Base-by-base conservation (phyloP, 1,140 invertebrate species). In the Panagrolaimus sp. region DNA sequence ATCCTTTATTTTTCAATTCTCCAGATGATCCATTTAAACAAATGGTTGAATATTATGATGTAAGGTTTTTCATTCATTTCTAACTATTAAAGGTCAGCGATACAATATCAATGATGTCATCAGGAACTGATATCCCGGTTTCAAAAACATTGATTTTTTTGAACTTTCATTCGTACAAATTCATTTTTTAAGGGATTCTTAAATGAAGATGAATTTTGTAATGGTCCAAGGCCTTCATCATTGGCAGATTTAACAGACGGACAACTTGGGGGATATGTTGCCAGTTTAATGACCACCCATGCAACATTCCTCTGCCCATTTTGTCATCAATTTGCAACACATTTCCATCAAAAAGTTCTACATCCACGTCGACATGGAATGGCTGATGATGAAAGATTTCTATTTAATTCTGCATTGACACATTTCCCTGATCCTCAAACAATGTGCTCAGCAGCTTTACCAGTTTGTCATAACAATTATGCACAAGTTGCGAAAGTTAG, bases 151-250 rank as follows among this genome's bases (percentile, higher is more conserved):
- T 9, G n/a, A n/a, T n/a, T n/a, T n/a, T n/a, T n/a, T n/a, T n/a
- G n/a, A n/a, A n/a, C n/a, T n/a, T 4, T 48, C 1, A 14, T n/a
- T n/a, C 9, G 5, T 14, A 5, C 20, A 14, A 48, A 23, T 27
- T n/a, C n/a, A n/a, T n/a, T n/a, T n/a, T n/a, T 57, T 13, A 5
- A 57, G 51, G 51, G 27, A n/a, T 57, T 57, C 11, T 27, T 57
- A 9, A 20, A 57, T 57, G 51, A 57, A 20, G 51, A 57, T 20
- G 51, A 27, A 57, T 57, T 57, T 27, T 57, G 51, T 57, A 9
- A 57, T 20, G 14, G 20, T 23, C 20, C 20, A 13, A 57, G 1
- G 11, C 51, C 51, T 8, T 25, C 51, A 11, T 20, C 51, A 11
- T 13, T 57, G 11, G 51, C 51, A 11, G 51, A 57, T 57, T 25